Conservation (phyloP, 2,888 invertebrate species). For the Eristalis arbustorum region DNA sequence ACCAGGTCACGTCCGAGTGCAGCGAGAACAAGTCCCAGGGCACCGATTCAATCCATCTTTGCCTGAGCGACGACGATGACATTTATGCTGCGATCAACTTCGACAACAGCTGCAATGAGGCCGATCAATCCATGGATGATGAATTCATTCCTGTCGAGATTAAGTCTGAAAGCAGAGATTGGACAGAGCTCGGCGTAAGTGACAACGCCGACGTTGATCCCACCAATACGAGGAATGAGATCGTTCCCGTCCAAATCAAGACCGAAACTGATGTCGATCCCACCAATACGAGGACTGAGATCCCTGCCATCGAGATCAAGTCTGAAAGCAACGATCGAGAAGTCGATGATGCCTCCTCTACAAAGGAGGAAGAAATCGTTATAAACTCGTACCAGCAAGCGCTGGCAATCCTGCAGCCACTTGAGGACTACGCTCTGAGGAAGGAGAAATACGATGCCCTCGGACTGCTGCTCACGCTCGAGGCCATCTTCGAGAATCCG, state of each 20-base stretch:
- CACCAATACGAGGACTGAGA: too few species aligned
- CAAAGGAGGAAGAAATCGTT: background rate
- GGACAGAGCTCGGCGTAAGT: too few species aligned
- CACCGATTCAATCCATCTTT: conserved; percentile 14
- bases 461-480: conserved; percentile 72
- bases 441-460: conserved; percentile 78
- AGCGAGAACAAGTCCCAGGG: background rate
- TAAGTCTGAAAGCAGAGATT: too few species aligned
- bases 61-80: conserved; percentile 2
- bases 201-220: too few species aligned
- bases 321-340: too few species aligned
- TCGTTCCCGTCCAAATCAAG: too few species aligned
- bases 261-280: too few species aligned
- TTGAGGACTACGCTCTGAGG: conserved; percentile 77
- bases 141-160: too few species aligned
- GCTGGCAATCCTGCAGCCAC: conserved; percentile 76
- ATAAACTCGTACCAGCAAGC: conserved; percentile 74
- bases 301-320: too few species aligned
- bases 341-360: too few species aligned
- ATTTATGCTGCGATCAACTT: background rate
- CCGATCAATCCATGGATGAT: too few species aligned
- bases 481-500: background rate
- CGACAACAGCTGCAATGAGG: background rate
- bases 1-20: background rate
- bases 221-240: background rate